Base-by-base conservation (phyloP, 1,140 invertebrate genomes). In the Lordiphosa collinella region DNA sequence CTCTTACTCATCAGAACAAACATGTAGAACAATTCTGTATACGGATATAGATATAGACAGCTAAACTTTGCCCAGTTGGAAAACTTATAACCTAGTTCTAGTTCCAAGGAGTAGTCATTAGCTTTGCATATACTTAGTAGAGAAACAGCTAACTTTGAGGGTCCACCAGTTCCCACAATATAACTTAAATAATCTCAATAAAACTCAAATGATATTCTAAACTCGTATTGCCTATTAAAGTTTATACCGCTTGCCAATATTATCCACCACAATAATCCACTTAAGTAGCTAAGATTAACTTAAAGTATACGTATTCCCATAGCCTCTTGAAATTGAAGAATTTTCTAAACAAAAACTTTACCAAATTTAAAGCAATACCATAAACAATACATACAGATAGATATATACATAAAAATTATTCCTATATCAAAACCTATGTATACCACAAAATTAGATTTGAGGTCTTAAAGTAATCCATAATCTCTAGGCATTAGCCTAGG, bases 221-320 rank as follows among this genome's bases (percentile, higher is more conserved):
- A 64, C 25, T 54, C 29, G 34, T 58, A 53, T 49, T 41, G 61
- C 61, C 61, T 64, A 60, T 38, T 64, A 46, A 43, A 64, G 40
- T 51, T 32, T 25, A 14, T 18, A 14, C 9, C 22, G 49, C 40
- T 36, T 46, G 35, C 46, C 14, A 36, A 11, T 10, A n/a, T 36
- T 38, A 49, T 48, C 36, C 56, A 36, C 35, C 7, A 10, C 13
- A 44, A 34, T 40, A 36, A 48, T 18, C 18, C 11, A 2, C 18
- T 3, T 37, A n/a, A n/a, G n/a, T n/a, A 54, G 35, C 29, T 43
- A 63, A 55, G 52, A 47, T 59, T 64, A 68, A 72, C 68, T 37
- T 35, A 8, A 72, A 78, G 78, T 82, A 82, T 82, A 82, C 78
- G 78, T 78, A 78, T 37, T 66, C 36, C 31, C 46, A 36, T 67